Base-by-base conservation (phyloP, 2,113 vertebrate genomes). In the Micromys minutus region DNA sequence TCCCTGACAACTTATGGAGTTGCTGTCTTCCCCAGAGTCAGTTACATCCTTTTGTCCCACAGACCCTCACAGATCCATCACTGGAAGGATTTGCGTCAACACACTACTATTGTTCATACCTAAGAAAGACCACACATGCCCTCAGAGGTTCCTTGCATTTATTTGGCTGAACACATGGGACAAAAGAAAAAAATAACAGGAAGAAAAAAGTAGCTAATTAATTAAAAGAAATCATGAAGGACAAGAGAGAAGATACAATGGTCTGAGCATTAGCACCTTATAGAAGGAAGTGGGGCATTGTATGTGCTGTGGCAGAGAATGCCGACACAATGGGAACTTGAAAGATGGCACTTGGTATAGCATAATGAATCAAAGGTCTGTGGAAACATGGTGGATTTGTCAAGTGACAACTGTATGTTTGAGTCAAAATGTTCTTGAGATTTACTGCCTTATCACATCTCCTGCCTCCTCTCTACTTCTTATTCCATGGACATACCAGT, bases 321-420 rank as follows among this genome's bases (percentile, higher is more conserved):
- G 0, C 3, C 45, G 42, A 39, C 1, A 5, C 1, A n/a, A 5
- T 74, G 67, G 36, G 16, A 36, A 7, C 3, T 26, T 3, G 29
- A 42, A 19, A 34, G n/a, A 52, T 26, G n/a, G 50, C 26, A 75
- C 24, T 15, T 24, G 19, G 17, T 15, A n/a, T 36, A 72, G 29
- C 15, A 4, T 2, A 29, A 11, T 3, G 0, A 7, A 12, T 39
- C 8, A 7, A 61, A 12, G n/a, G 6, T 36, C n/a, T 19, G 0
- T 7, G 22, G 4, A 21, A 3, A 1, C 0, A 3, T 26, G 1
- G 22, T 39, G 15, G 29, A 36, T 22, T 4, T 63, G 7, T 29
- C 63, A 74, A 34, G 47, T 26, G 22, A 57, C 24, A 42, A 16
- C 5, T 0, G 3, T 34, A 6, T 24, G 6, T 22, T 52, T 63